phyloP scores from a whole-genome alignment of 2,113 vertebrate species.

The Nymphicus hollandicus region DNA sequence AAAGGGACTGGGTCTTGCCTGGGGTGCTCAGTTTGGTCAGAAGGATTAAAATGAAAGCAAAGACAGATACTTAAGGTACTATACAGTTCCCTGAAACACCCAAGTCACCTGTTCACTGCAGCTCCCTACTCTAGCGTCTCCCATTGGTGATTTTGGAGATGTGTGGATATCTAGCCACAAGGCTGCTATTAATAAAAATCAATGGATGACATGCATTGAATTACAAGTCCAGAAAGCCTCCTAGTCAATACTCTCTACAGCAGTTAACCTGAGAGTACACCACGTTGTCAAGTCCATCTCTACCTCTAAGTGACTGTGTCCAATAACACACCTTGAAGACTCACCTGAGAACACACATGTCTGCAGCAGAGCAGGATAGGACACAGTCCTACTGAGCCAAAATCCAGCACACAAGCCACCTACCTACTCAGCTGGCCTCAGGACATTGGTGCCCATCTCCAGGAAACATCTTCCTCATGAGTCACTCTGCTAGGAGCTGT shows the following conservation, averaged over 20 bases:
- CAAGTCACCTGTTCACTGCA: rapidly evolving
- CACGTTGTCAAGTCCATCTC: background rate
- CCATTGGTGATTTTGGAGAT: background rate
- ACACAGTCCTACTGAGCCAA: background rate
- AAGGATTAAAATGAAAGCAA: background rate
- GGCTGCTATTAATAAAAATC: background rate
- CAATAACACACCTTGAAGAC: background rate
- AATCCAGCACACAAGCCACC: background rate
- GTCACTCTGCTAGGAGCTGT: background rate
- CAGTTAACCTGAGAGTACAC: background rate
- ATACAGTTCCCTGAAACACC: background rate
- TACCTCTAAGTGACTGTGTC: background rate
- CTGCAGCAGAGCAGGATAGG: background rate
- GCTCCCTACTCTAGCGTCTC: background rate
- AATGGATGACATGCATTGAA: background rate
- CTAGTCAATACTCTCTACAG: background rate
- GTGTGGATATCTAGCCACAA: background rate
- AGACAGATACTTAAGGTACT: background rate
- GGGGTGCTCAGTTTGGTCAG: background rate
- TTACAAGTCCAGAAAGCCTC: background rate
- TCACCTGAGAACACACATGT: background rate
- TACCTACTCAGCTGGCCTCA: background rate
- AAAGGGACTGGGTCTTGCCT: background rate
- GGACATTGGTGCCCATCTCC: background rate
- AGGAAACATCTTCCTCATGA: background rate